Percentiles rank a stretch among this genome's conserved stretches.
Conservation (phyloP, 1,140 invertebrate species). For the Zaprionus gabonicus region DNA sequence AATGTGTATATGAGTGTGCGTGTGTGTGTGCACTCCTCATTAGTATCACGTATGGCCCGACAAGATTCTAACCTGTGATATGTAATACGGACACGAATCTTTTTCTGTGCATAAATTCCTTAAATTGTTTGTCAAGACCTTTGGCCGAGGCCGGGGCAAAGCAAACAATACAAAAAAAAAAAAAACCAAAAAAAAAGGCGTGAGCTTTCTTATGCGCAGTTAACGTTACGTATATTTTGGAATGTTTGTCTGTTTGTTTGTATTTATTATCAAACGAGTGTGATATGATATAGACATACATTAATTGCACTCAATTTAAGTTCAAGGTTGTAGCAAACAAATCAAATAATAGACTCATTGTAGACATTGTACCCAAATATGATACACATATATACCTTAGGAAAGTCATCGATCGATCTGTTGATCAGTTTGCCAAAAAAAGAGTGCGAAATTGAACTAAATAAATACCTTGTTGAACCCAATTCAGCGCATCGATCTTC, state of each 20-base stretch:
- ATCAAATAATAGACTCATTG: slow-evolving; percentile 49
- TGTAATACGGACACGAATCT: slow-evolving; percentile 43
- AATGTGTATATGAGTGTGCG: background rate
- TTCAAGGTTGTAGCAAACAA: slow-evolving; percentile 64
- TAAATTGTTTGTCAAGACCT: slow-evolving; percentile 54
- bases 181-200: slow-evolving; percentile 4
- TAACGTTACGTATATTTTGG: slow-evolving; percentile 38
- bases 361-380: slow-evolving; percentile 19
- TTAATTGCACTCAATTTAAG: slow-evolving; percentile 68
- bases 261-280: slow-evolving; percentile 49
- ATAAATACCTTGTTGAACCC: slow-evolving; percentile 27
- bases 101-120: slow-evolving; percentile 41
- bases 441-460: slow-evolving; percentile 45
- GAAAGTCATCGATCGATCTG: slow-evolving; percentile 11
- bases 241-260: slow-evolving; percentile 54
- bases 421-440: slow-evolving; percentile 40
- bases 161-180: slow-evolving; percentile 1
- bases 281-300: slow-evolving; percentile 58
- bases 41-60: slow-evolving; percentile 31
- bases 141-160: slow-evolving; percentile 26
- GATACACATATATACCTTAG: background rate
- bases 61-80: slow-evolving; percentile 44
- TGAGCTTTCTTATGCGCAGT: slow-evolving; percentile 60
- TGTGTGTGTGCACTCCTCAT: slow-evolving; percentile 23
- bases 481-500: slow-evolving; percentile 8